Evolutionary conservation across 2,888 invertebrate species (phyloP).

Genomic region (Amitus sp.): DNA sequence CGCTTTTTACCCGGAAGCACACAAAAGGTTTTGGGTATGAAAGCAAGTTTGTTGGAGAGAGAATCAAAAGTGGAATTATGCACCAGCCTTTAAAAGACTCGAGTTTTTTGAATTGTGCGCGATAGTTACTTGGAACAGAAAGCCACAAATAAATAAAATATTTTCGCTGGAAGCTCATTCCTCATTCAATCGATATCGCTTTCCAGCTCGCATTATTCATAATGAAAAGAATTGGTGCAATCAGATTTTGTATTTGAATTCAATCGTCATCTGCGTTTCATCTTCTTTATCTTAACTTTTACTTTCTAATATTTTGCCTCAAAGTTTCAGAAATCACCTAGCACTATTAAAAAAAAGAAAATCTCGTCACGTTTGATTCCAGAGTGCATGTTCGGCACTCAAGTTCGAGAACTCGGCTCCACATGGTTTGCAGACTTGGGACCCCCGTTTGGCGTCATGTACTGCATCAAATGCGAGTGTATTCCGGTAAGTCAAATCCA

Average conservation of each 20-base stretch:
- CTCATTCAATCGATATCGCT: not conserved
- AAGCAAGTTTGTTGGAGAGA: no score
- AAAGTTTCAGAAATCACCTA: no score
- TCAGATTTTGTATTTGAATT: not conserved
- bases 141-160: conserved; percentile 21
- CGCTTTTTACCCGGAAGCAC: no score
- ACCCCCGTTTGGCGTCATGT: conserved; percentile 92
- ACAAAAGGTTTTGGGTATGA: no score
- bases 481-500: conserved; percentile 87
- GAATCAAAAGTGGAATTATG: conserved; percentile 2
- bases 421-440: conserved; percentile 94
- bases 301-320: no score
- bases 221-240: conserved; percentile 16
- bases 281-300: no score
- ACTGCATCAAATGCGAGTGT: conserved; percentile 96
- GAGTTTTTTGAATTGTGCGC: conserved; percentile 15
- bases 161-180: conserved; percentile 5
- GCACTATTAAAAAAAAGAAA: no score
- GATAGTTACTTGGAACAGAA: conserved; percentile 11
- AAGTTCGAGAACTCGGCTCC: conserved; percentile 86
- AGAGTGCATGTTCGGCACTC: conserved; percentile 94
- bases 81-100: conserved; percentile 2
- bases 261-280: no score
- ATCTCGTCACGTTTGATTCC: conserved; percentile 69
- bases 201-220: conserved; percentile 14